These are phyloP conservation scores for Sebastes matsubarae DNA, from an alignment of 2,797 vertebrate genomes.

Conservation along the genomic window DNA sequence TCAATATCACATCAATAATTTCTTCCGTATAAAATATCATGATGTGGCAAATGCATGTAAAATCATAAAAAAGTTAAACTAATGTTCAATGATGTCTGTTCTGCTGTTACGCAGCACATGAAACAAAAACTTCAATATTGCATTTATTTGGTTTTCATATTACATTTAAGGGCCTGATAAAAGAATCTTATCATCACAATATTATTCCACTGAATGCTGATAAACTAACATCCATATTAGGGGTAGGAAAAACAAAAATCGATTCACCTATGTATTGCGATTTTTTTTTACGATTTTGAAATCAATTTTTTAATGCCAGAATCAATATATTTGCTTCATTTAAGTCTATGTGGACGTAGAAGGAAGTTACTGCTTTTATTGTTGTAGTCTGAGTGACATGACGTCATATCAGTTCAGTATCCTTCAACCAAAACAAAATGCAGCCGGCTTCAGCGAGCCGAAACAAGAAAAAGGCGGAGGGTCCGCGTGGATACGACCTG, in stretches of 20 bases:
- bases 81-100: background rate
- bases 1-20: background rate
- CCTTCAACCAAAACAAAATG: too few species aligned
- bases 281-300: too few species aligned
- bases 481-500: too few species aligned
- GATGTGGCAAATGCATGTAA: background rate
- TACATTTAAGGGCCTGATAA: too few species aligned
- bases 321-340: too few species aligned
- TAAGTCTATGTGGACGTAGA: too few species aligned
- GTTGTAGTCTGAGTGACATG: too few species aligned
- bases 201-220: background rate
- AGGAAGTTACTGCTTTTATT: rapidly evolving
- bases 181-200: background rate
- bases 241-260: too few species aligned
- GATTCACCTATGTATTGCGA: too few species aligned
- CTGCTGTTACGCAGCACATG: background rate
- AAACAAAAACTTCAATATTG: background rate
- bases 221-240: background rate
- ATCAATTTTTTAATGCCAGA: too few species aligned
- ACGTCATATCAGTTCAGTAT: rapidly evolving
- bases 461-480: rapidly evolving
- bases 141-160: too few species aligned
- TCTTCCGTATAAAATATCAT: background rate
- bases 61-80: background rate
- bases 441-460: too few species aligned